A percentile compares a stretch with the other conserved stretches of the same genome.
Evolutionary conservation across 2,888 invertebrate species (phyloP).

Genomic region (Branchipolynoe longqiensis): DNA sequence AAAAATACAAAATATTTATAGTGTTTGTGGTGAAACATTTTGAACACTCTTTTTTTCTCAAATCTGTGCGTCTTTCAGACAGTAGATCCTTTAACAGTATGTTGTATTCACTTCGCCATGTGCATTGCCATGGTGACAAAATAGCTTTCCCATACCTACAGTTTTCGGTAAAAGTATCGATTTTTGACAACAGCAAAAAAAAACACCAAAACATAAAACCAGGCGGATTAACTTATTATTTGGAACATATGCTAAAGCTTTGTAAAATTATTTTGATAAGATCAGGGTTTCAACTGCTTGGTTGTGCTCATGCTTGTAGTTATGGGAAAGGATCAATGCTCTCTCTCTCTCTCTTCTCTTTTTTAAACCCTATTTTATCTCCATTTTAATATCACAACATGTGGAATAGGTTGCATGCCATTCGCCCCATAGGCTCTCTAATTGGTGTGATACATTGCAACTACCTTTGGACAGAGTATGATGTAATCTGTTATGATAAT

Average conservation of each 20-base stretch:
- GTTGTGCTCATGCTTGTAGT: slow-evolving; percentile 32
- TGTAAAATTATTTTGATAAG: neutral
- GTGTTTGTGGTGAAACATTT: slow-evolving; percentile 13
- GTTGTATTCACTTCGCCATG: slow-evolving; percentile 9
- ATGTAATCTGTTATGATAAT: slow-evolving; percentile 35
- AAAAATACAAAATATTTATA: slow-evolving; percentile 10
- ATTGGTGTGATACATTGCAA: slow-evolving; percentile 20
- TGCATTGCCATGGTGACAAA: slow-evolving; percentile 33
- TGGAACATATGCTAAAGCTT: neutral
- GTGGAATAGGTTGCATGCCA: slow-evolving; percentile 38
- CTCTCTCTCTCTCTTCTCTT: neutral
- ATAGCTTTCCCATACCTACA: slow-evolving; percentile 48
- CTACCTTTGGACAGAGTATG: neutral
- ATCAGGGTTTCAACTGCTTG: slow-evolving; percentile 5
- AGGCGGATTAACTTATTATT: too few relatives aligned
- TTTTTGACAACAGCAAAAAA: too few relatives aligned
- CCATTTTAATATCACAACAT: slow-evolving; percentile 10
- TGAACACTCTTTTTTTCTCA: slow-evolving; percentile 18
- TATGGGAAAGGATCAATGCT: slow-evolving; percentile 16
- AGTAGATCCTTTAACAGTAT: slow-evolving; percentile 7
- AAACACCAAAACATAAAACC: too few relatives aligned
- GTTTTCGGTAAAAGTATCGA: neutral
- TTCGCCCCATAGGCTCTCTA: slow-evolving; percentile 20
- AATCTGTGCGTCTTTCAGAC: neutral
- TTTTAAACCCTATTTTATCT: neutral